Evolutionary conservation across 1,140 invertebrate species (phyloP), one percentile per base, ranked within the genome.

Genomic region (Neotoxoptera formosana): DNA sequence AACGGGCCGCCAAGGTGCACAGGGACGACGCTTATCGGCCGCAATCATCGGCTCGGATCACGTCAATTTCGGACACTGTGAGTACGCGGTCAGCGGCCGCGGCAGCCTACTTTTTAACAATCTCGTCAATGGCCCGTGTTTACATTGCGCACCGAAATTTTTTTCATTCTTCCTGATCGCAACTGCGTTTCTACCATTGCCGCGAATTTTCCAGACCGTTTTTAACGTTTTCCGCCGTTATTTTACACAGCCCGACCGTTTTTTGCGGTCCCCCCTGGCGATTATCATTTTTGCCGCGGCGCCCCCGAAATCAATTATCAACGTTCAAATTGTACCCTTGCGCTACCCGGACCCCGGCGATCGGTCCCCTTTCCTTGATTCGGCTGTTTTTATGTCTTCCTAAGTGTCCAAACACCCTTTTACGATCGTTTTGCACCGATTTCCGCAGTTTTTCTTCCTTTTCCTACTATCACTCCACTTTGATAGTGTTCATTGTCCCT

Each of bases 31-130:
- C 81, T 93, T 93, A 86, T 93, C 81, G 91, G 81, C 76, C 81
- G 76, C 76, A 56, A 93, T 56, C 91, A 93, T 86, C 76, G 90
- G 60, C 90, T 91, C 45, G 76, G 90, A 86, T 56, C 91, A 93
- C 91, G 81, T 93, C 81, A 86, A 93, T 93, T 48, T 93, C 76
- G 91, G 76, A 93, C 81, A 93, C 91, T 81, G 91, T 93, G 76
- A 93, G 91, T 93, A 86, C 91, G 30, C 67, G 91, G 81, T 92
- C 83, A 47, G 47, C 91, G 76, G n/a, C 91, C 36, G 48, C 81
- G 91, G 21, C 91, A 93, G 91, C 91, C 91, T 93, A 93, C 91
- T 93, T 93, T 93, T 84, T 53, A 34, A 83, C 76, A 36, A 83
- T 93, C 30, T 93, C 51, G 81, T 83, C 36, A 47, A 84, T 81